Base-by-base conservation (phyloP, 1,140 invertebrate genomes). In the Anastatus disparis region DNA sequence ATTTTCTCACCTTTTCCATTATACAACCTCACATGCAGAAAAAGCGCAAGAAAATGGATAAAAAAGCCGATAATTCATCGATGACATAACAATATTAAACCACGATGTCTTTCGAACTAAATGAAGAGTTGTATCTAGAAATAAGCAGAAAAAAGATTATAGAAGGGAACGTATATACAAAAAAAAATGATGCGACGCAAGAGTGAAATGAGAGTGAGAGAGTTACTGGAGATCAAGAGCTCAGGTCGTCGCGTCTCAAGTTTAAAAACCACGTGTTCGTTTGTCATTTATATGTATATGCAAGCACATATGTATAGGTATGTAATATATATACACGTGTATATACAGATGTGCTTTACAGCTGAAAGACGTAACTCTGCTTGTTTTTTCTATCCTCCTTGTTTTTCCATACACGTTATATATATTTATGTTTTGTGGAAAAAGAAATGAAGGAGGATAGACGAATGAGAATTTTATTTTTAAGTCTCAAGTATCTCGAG, bases 131-230 rank as follows among this genome's bases (percentile, higher is more conserved):
- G n/a, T n/a, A n/a, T n/a, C n/a, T n/a, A n/a, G n/a, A n/a, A n/a
- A n/a, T n/a, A n/a, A n/a, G n/a, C n/a, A n/a, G n/a, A n/a, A n/a
- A n/a, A n/a, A n/a, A n/a, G n/a, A n/a, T n/a, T n/a, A n/a, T n/a
- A n/a, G n/a, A n/a, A n/a, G n/a, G n/a, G n/a, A n/a, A n/a, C n/a
- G n/a, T n/a, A n/a, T n/a, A n/a, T n/a, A n/a, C n/a, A n/a, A n/a
- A n/a, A 15, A 65, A 35, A 65, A 65, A 65, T 55, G 63, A 65
- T 53, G 63, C n/a, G 50, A 65, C 22, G 50, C 31, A 17, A n/a
- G 12, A 20, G 1, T 17, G 61, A 20, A n/a, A n/a, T n/a, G 44
- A 29, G 15, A 31, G 22, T 26, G n/a, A n/a, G 4, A 10, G 9
- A 64, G 29, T 15, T 26, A 64, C 62, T 53, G 22, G 62, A 64